Conservation (phyloP, 1,140 invertebrate genomes). For the Pachyrhynchus sulphureomaculatus region DNA sequence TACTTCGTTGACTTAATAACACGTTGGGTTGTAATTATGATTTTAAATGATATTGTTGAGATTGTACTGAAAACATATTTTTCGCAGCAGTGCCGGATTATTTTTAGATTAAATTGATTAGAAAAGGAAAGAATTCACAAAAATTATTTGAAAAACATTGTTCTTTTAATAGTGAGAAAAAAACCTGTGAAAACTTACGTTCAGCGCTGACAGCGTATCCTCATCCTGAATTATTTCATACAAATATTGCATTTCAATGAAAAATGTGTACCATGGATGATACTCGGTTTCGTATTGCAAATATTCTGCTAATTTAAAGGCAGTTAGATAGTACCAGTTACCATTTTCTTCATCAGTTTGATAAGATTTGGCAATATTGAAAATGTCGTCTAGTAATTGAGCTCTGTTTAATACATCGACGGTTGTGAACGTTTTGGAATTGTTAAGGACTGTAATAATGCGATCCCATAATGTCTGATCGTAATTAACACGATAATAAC, state of each 20-base stretch:
- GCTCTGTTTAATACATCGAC: slow-evolving; percentile 52
- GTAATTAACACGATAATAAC: slow-evolving; percentile 34
- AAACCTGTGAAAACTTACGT: slow-evolving; percentile 27
- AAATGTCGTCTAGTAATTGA: slow-evolving; percentile 60
- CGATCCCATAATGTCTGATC: slow-evolving; percentile 24
- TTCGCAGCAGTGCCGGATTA: too few relatives aligned
- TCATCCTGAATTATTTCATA: slow-evolving; percentile 42
- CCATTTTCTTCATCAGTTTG: slow-evolving; percentile 17
- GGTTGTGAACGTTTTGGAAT: background rate
- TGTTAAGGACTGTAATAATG: slow-evolving; percentile 17
- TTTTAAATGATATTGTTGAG: too few relatives aligned
- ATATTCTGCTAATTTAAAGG: slow-evolving; percentile 61
- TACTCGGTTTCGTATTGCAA: slow-evolving; percentile 63
- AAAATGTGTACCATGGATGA: slow-evolving; percentile 65
- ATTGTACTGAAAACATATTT: too few relatives aligned
- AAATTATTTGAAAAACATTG: too few relatives aligned
- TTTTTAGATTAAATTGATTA: too few relatives aligned
- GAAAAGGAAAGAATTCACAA: too few relatives aligned
- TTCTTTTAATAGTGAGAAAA: too few relatives aligned
- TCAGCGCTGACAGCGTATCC: slow-evolving; percentile 44
- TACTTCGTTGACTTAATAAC: too few relatives aligned
- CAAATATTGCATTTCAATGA: slow-evolving; percentile 57
- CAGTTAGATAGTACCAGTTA: slow-evolving; percentile 51
- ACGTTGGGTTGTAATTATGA: too few relatives aligned
- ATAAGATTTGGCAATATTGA: slow-evolving; percentile 51